phyloP scores from a whole-genome alignment of 2,797 vertebrate species.

The Sarcoramphus papa region DNA sequence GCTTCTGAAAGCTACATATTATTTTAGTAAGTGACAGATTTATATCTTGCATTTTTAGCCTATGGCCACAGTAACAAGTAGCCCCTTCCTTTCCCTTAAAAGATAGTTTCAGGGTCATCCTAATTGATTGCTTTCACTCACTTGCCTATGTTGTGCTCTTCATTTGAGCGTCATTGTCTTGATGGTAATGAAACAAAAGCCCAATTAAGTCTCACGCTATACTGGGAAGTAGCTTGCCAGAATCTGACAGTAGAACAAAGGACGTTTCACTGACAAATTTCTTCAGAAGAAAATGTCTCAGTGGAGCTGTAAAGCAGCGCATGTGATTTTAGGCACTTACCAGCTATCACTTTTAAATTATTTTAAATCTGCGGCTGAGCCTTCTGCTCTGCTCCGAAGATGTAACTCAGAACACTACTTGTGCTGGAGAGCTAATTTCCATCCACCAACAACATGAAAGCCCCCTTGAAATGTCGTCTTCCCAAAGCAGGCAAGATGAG shows the following conservation, averaged over 20 bases:
- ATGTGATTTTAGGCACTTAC: not conserved
- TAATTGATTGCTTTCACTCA: slow-evolving; percentile 35
- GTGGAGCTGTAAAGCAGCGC: slow-evolving; percentile 15
- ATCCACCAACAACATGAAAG: not conserved
- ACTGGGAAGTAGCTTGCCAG: slow-evolving; percentile 11
- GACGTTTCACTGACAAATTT: slow-evolving; percentile 10
- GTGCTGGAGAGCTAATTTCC: not conserved
- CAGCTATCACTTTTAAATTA: not conserved
- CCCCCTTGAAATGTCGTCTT: not conserved
- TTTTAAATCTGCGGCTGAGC: not conserved
- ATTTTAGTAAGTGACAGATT: not conserved
- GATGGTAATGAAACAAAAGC: slow-evolving; percentile 32
- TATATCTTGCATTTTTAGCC: not conserved
- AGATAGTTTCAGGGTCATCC: not conserved
- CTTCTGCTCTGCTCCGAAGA: not conserved
- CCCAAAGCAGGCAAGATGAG: not conserved
- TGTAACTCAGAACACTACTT: not conserved
- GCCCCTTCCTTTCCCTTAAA: not conserved
- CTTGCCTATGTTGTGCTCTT: slow-evolving; percentile 25
- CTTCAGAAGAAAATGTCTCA: not conserved
- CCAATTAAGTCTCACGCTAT: not conserved
- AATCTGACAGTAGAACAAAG: slow-evolving; percentile 40
- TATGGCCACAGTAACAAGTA: not conserved
- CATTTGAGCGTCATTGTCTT: not conserved
- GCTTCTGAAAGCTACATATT: not conserved